Evolutionary conservation across 2,888 invertebrate genomes (phyloP), one percentile per base, ranked within the genome.

Genomic region (Pemphredon lugubris): DNA sequence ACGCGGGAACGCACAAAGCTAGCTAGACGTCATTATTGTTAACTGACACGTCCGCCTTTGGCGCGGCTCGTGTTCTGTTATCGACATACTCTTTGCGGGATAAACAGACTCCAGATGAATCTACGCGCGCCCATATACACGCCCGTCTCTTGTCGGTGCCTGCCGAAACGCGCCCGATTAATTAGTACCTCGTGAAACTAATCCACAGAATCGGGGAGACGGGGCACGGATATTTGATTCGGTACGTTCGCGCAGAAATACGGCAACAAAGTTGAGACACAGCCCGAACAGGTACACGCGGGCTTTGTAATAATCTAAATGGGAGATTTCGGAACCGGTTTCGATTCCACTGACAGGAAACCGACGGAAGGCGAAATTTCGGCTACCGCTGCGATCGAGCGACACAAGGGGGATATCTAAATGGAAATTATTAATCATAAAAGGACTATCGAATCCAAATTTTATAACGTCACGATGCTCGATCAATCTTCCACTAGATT

Each of bases 21-120:
- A 18, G 20, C 16, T 44, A 16, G 23, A n/a, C 50, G 37, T 51
- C 32, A 51, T 68, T 69, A 54, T n/a, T 68, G 16, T 21, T 59
- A 58, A 30, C 18, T 21, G 30, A 39, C 44, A 37, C 48, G 48
- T 37, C 44, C 59, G 42, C 59, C 69, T 67, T 69, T 59, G 34
- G 69, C 47, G 18, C n/a, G 59, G 34, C n/a, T n/a, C 37, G 34
- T 32, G 58, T 39, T 54, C 69, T 68, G 73, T 58, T 76, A 76
- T 77, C 61, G 76, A 73, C 73, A 65, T 55, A 58, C 65, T 45
- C 53, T 48, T 58, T 37, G n/a, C 42, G 1, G 16, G 45, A 26
- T 9, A 37, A 45, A 45, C 30, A 11, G 13, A 0, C 40, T n/a
- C 2, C 11, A 51, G 48, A 51, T 32, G 45, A 61, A 48, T 32